Conservation (phyloP, 2,888 invertebrate species). For the Zonitis immaculata region DNA sequence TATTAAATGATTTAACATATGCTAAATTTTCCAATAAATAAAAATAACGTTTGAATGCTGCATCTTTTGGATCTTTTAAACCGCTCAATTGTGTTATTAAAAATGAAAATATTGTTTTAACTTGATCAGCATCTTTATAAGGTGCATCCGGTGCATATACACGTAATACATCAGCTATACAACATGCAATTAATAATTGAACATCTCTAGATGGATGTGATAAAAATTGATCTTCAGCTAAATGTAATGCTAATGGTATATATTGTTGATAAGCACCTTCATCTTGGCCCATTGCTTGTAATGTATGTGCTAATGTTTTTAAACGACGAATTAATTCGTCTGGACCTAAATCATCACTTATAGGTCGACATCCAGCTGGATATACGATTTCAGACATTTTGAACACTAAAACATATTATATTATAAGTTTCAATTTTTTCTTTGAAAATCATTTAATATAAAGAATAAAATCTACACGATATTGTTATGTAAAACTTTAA, state of each 20-base stretch:
- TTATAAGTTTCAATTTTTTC: too few relatives aligned
- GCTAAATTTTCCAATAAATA: slow-evolving; percentile 95
- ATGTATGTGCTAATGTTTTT: slow-evolving; percentile 88
- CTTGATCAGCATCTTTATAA: slow-evolving; percentile 92
- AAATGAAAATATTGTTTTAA: slow-evolving; percentile 89
- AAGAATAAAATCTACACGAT: too few relatives aligned
- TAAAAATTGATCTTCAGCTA: slow-evolving; percentile 90
- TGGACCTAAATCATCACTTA: slow-evolving; percentile 90
- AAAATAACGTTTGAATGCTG: slow-evolving; percentile 92
- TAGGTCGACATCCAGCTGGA: slow-evolving; percentile 91
- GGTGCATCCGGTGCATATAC: slow-evolving; percentile 98
- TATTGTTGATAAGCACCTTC: slow-evolving; percentile 90
- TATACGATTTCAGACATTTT: slow-evolving; percentile 84
- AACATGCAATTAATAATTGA: slow-evolving; percentile 91
- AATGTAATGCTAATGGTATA: slow-evolving; percentile 85
- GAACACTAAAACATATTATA: slow-evolving; percentile 13
- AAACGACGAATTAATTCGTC: slow-evolving; percentile 93
- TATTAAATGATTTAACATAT: slow-evolving; percentile 97
- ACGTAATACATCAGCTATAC: slow-evolving; percentile 93
- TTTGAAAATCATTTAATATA: too few relatives aligned
- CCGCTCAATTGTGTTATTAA: slow-evolving; percentile 91
- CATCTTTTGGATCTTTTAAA: slow-evolving; percentile 92
- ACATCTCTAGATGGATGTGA: slow-evolving; percentile 89
- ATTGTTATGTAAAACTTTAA: too few relatives aligned
- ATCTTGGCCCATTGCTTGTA: slow-evolving; percentile 96